Conservation (phyloP, 1,140 invertebrate species). For the Megathymus violae region DNA sequence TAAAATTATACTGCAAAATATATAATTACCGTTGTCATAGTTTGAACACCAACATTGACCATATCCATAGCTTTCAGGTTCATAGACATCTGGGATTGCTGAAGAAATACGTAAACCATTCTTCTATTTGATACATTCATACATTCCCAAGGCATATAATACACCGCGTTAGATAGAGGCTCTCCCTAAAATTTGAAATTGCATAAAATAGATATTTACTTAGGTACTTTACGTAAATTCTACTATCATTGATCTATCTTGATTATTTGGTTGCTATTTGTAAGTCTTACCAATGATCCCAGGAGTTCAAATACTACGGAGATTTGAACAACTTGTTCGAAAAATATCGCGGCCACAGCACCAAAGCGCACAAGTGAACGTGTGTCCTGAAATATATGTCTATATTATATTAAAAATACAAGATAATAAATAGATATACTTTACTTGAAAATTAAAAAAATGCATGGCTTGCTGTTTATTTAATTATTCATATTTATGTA, state of each 20-base stretch:
- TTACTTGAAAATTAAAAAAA: too few species aligned
- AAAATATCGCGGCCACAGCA: slow-evolving; percentile 36
- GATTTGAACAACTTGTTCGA: slow-evolving; percentile 45
- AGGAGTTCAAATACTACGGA: slow-evolving; percentile 47
- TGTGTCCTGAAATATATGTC: slow-evolving; percentile 37
- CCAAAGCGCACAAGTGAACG: slow-evolving; percentile 39
- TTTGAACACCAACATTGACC: slow-evolving; percentile 43
- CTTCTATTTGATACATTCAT: slow-evolving; percentile 42
- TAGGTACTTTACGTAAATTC: too few species aligned
- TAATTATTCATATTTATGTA: too few species aligned
- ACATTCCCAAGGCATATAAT: slow-evolving; percentile 44
- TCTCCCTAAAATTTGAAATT: slow-evolving; percentile 38
- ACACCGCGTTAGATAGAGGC: slow-evolving; percentile 37
- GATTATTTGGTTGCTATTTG: too few species aligned
- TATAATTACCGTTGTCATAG: slow-evolving; percentile 46
- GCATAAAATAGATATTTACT: neutral
- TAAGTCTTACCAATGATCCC: slow-evolving; percentile 13
- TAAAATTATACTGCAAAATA: too few species aligned
- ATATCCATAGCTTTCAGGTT: slow-evolving; percentile 44
- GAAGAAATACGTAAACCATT: slow-evolving; percentile 37
- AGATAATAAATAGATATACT: too few species aligned
- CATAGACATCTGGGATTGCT: slow-evolving; percentile 33
- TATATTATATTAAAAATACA: too few species aligned
- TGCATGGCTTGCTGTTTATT: too few species aligned
- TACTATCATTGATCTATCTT: too few species aligned